A percentile compares a stretch with the other conserved stretches of the same genome.
Evolutionary conservation across 2,797 vertebrate genomes (phyloP).

Genomic region (Lepus townsendii): DNA sequence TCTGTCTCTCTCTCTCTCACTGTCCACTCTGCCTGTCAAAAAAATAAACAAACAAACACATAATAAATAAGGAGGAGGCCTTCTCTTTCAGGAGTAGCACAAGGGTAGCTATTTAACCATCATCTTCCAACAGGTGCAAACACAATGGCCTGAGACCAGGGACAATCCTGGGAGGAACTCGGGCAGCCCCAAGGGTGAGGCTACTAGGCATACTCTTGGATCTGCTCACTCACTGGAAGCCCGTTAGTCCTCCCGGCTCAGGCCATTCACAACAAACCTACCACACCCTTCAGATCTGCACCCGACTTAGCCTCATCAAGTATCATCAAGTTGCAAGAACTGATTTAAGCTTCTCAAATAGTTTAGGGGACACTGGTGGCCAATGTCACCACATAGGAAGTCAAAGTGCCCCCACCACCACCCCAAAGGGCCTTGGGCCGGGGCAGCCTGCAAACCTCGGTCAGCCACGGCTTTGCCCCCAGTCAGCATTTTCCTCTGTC

Average conservation of each 20-base stretch:
- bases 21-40: too few species aligned
- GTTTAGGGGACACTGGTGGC: neutral
- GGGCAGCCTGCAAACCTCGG: neutral
- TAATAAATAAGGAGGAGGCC: too few species aligned
- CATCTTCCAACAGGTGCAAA: neutral
- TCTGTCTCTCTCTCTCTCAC: too few species aligned
- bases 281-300: neutral
- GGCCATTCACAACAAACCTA: neutral
- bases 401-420: neutral
- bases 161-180: neutral
- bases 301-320: neutral
- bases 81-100: neutral
- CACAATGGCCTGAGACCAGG: neutral
- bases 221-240: neutral
- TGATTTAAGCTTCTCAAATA: neutral
- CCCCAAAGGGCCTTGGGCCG: neutral
- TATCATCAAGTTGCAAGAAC: neutral
- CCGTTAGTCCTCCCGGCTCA: neutral
- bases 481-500: slow-evolving; percentile 73
- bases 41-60: too few species aligned
- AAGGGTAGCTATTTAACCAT: neutral
- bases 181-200: neutral
- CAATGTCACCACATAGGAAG: neutral
- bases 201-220: neutral
- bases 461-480: slow-evolving; percentile 35